A percentile compares a stretch with the other conserved stretches of the same genome.
Conservation (phyloP, 1,140 invertebrate genomes). For the Plectus sambesii region DNA sequence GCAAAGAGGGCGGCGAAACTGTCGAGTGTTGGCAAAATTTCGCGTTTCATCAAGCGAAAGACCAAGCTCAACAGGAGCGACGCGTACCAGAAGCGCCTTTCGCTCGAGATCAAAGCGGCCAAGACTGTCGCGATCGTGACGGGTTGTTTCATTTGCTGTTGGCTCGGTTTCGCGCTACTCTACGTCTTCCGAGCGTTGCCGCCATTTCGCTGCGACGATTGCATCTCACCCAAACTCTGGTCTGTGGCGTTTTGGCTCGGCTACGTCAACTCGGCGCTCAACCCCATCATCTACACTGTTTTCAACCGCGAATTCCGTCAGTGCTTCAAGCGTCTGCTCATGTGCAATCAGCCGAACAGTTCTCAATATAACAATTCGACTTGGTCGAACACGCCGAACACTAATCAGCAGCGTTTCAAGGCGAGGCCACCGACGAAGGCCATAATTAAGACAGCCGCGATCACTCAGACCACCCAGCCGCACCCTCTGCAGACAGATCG, state of each 20-base stretch:
- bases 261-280: constrained; percentile 35
- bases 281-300: constrained; percentile 42
- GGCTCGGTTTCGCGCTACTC: constrained; percentile 93
- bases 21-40: too few relatives aligned
- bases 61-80: constrained; percentile 6
- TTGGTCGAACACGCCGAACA: too few relatives aligned
- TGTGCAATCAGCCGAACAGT: constrained; percentile 42
- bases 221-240: constrained; percentile 29
- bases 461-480: too few relatives aligned
- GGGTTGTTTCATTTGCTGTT: constrained; percentile 91
- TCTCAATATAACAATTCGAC: too few relatives aligned
- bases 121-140: constrained; percentile 81
- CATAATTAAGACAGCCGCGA: too few relatives aligned
- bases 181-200: constrained; percentile 59
- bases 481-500: too few relatives aligned
- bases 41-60: too few relatives aligned
- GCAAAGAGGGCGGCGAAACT: too few relatives aligned
- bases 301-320: constrained; percentile 43
- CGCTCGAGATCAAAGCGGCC: constrained; percentile 56
- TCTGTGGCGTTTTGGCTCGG: constrained; percentile 45
- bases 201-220: too few relatives aligned
- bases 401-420: too few relatives aligned
- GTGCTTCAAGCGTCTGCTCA: constrained; percentile 42
- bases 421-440: too few relatives aligned
- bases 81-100: constrained; percentile 44